phyloP scores from a whole-genome alignment of 35 echinoderm and acorn worm species.

The Holothuria glaberrima region DNA sequence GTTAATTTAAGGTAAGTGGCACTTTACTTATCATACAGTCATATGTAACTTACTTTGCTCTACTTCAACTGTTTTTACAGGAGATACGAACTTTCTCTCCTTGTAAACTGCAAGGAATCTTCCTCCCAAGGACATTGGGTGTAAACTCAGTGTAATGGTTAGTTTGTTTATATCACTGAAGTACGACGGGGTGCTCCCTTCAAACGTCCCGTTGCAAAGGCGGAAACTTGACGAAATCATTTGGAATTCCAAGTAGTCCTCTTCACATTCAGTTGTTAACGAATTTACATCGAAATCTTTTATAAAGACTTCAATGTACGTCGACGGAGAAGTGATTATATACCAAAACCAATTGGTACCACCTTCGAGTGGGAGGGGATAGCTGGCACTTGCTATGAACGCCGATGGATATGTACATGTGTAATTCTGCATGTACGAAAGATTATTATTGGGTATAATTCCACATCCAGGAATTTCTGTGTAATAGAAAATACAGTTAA shows the following conservation, averaged over 20 bases:
- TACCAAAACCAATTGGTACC: not conserved
- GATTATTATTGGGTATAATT: not conserved
- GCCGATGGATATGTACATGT: conserved; percentile 12
- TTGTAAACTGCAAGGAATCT: not conserved
- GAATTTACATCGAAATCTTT: not conserved
- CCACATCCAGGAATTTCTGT: conserved; percentile 19
- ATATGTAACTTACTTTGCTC: no score
- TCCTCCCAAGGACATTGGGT: not conserved
- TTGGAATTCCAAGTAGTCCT: conserved; percentile 17
- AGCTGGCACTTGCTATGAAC: not conserved
- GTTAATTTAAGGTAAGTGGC: no score
- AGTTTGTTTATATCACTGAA: conserved; percentile 7
- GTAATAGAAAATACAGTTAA: not conserved
- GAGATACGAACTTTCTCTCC: no score
- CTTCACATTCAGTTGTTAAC: not conserved
- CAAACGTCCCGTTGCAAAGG: conserved; percentile 9
- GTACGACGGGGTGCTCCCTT: not conserved
- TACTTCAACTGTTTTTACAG: no score
- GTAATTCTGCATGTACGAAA: not conserved
- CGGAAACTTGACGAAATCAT: not conserved
- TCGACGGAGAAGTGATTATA: not conserved
- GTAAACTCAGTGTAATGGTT: not conserved
- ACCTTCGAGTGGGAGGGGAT: not conserved
- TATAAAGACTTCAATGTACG: conserved; percentile 6
- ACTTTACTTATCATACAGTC: no score